Evolutionary conservation across 2,797 vertebrate genomes (phyloP), one percentile per base, ranked within the genome.

Genomic region (Hydrocynus forskahlii): DNA sequence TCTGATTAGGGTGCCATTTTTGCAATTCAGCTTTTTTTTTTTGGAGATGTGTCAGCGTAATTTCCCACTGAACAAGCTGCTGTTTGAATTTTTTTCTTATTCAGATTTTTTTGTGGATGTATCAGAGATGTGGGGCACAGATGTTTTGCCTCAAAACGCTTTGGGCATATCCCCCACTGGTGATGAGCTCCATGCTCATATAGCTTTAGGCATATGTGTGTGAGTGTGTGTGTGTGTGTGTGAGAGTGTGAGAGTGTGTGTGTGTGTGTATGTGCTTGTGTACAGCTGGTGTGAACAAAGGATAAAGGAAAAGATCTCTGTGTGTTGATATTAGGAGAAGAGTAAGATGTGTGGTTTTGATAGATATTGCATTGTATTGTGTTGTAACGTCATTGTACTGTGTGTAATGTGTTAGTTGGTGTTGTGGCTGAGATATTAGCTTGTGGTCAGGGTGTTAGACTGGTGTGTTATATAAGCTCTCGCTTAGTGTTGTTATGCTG

Each of bases 111-210:
- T n/a, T 64, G 59, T 50, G 29, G n/a, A 38, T 55, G 48, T 29
- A 35, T 7, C 40, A 48, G 16, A 35, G 60, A 79, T 71, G 25
- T 72, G 78, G 59, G 69, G 23, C 69, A 68, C 78, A 80, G 69
- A 70, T 80, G 78, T 79, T 48, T 29, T 25, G 43, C 69, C 70
- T 80, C 70, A 63, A 45, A 55, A 19, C 43, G 50, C 45, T 45
- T 60, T 66, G 14, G 19, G 59, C 48, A 23, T 25, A 43, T 66
- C 14, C 17, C 48, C 69, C 69, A 54, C 70, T 63, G 35, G 62
- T 62, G 69, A 80, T 43, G 69, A 72, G 29, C 16, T 80, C 59
- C 59, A 21, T 60, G 55, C 55, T 43, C 54, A 60, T 43, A 40
- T 9, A 43, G 72, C 38, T 75, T 43, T 16, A 21, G 35, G 72